Evolutionary conservation across 2,113 vertebrate genomes (phyloP).

Genomic region (Charadrius vociferus): DNA sequence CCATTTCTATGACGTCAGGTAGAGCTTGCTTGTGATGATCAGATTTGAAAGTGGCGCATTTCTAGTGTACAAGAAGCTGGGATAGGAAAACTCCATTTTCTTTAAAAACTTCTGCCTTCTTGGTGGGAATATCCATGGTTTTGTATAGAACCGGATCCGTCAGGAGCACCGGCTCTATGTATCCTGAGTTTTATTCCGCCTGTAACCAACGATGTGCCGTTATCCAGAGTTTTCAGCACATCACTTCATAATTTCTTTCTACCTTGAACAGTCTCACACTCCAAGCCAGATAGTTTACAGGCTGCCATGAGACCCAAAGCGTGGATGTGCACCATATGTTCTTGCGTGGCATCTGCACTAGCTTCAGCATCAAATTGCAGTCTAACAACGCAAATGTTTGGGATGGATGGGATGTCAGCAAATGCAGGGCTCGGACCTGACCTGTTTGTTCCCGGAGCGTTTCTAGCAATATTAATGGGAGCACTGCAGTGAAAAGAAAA

Average conservation of each 20-base stretch:
- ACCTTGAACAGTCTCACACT: rapidly evolving
- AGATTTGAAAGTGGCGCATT: background rate
- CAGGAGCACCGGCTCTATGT: background rate
- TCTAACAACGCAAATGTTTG: background rate
- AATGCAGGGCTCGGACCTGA: background rate
- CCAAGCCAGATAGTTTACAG: background rate
- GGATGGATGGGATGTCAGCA: background rate
- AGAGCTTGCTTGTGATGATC: background rate
- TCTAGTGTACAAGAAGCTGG: background rate
- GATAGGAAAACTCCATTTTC: background rate
- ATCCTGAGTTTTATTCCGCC: background rate
- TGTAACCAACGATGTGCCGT: background rate
- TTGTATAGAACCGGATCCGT: background rate
- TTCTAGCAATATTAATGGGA: background rate
- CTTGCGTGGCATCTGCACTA: background rate
- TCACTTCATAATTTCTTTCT: background rate
- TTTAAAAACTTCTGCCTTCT: background rate
- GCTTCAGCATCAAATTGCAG: background rate
- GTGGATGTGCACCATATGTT: background rate
- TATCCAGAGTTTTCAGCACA: background rate
- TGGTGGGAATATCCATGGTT: background rate
- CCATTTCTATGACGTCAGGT: rapidly evolving
- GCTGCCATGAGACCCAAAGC: background rate
- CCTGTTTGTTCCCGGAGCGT: background rate
- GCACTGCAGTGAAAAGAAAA: too few species aligned